Evolutionary conservation across 2,888 invertebrate species (phyloP).

Genomic region (Agelastica alni): DNA sequence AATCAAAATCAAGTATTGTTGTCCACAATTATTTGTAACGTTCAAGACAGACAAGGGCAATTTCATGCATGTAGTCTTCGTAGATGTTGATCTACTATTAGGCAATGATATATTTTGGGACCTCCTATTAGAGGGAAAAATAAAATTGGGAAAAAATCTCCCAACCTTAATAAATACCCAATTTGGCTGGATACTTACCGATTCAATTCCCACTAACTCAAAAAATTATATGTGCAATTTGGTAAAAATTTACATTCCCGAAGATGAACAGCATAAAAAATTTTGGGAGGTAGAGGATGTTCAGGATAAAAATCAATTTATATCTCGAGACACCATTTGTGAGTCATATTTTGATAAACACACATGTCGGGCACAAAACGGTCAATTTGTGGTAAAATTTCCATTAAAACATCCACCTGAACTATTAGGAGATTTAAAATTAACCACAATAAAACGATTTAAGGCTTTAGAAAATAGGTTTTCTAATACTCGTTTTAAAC

Average conservation of each 20-base stretch:
- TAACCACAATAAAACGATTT: constrained; percentile 21
- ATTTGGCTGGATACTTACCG: constrained; percentile 32
- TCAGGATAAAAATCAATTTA: neutral
- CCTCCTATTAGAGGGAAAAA: constrained; percentile 18
- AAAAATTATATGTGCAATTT: constrained; percentile 4
- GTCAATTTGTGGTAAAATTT: constrained; percentile 29
- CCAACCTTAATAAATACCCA: constrained; percentile 22
- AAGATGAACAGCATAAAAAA: constrained; percentile 18
- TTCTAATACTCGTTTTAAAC: constrained; percentile 14
- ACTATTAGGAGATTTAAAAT: constrained; percentile 23
- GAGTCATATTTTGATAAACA: constrained; percentile 28
- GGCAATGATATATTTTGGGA: constrained; percentile 30
- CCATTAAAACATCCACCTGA: constrained; percentile 20
- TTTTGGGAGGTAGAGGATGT: constrained; percentile 36
- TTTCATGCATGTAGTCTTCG: too few relatives aligned
- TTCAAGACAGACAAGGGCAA: too few relatives aligned
- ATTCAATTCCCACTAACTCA: constrained; percentile 8
- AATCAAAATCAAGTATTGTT: too few relatives aligned
- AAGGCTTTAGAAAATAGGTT: constrained; percentile 26
- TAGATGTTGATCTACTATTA: too few relatives aligned
- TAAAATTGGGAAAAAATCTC: constrained; percentile 18
- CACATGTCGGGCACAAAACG: constrained; percentile 13
- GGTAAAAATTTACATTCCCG: neutral
- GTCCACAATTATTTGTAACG: too few relatives aligned
- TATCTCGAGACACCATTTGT: constrained; percentile 32